phyloP scores from a whole-genome alignment of 2,888 invertebrate genomes.

The Phortica magna region DNA sequence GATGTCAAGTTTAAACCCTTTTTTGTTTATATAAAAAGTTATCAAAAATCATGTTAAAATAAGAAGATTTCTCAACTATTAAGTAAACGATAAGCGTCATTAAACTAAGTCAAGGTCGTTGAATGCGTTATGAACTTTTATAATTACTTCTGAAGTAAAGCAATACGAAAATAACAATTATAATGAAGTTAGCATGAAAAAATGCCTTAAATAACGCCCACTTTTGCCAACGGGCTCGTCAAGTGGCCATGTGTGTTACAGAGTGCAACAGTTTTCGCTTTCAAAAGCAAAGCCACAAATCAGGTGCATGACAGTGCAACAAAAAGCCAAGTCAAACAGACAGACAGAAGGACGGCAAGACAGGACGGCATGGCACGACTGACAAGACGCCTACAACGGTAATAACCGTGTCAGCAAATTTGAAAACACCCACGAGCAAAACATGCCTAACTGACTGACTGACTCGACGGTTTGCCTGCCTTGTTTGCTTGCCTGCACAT shows the following conservation, averaged over 20 bases:
- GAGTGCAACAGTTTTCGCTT: conserved; percentile 33
- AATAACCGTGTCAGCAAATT: not conserved
- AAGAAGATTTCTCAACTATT: too few species aligned
- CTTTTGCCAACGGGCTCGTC: conserved; percentile 4
- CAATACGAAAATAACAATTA: not conserved
- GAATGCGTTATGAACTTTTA: conserved; percentile 1
- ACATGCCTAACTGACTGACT: not conserved
- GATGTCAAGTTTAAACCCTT: too few species aligned
- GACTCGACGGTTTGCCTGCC: not conserved
- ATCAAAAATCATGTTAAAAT: too few species aligned
- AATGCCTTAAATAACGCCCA: conserved; percentile 37
- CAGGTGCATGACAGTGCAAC: conserved; percentile 30
- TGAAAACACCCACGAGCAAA: conserved; percentile 6
- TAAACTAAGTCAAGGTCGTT: conserved; percentile 23
- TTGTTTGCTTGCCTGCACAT: not conserved
- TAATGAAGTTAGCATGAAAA: not conserved
- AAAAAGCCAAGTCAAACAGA: not conserved
- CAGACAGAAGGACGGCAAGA: not conserved
- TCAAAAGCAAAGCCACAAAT: conserved; percentile 34
- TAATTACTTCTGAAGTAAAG: conserved; percentile 1
- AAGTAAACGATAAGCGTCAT: too few species aligned
- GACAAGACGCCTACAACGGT: not conserved
- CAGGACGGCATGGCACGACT: not conserved
- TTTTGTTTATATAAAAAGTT: too few species aligned
- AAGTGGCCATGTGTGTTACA: not conserved